Evolutionary conservation across 2,113 vertebrate genomes (phyloP).

Genomic region (Syngnathus floridae): DNA sequence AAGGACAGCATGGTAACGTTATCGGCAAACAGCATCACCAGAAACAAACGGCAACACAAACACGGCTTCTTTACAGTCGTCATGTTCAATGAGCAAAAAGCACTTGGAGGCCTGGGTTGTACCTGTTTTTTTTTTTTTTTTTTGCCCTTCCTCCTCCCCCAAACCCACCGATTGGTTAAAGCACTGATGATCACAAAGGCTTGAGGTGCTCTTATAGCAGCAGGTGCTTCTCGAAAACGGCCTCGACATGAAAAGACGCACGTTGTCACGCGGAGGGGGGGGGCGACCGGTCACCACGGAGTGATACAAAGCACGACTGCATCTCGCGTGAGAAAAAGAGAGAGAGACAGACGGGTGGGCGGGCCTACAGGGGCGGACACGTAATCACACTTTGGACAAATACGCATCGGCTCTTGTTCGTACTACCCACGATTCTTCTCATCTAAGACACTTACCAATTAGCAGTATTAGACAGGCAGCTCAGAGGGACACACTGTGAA

Average conservation of each 20-base stretch:
- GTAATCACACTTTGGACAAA: slow-evolving; percentile 49
- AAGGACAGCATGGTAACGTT: slow-evolving; percentile 62
- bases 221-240: slow-evolving; percentile 60
- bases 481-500: slow-evolving; percentile 46
- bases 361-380: slow-evolving; percentile 29
- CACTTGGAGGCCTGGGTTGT: slow-evolving; percentile 55
- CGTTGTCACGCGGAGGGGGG: slow-evolving; percentile 35
- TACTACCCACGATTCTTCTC: slow-evolving; percentile 43
- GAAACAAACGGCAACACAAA: slow-evolving; percentile 63
- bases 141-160: neutral
- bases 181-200: slow-evolving; percentile 70
- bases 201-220: slow-evolving; percentile 64
- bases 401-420: slow-evolving; percentile 43
- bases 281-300: slow-evolving; percentile 43
- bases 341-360: slow-evolving; percentile 1
- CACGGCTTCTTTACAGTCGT: slow-evolving; percentile 61
- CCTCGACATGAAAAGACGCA: slow-evolving; percentile 55
- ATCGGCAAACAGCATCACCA: slow-evolving; percentile 54
- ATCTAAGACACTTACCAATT: slow-evolving; percentile 45
- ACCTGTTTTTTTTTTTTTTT: too few species aligned
- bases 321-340: slow-evolving; percentile 10
- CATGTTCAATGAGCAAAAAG: slow-evolving; percentile 59
- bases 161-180: slow-evolving; percentile 65
- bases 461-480: slow-evolving; percentile 36
- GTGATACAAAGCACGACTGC: slow-evolving; percentile 55